These are phyloP conservation scores for Chiroxiphia lanceolata DNA, from an alignment of 2,797 vertebrate species.

Conservation along the genomic window DNA sequence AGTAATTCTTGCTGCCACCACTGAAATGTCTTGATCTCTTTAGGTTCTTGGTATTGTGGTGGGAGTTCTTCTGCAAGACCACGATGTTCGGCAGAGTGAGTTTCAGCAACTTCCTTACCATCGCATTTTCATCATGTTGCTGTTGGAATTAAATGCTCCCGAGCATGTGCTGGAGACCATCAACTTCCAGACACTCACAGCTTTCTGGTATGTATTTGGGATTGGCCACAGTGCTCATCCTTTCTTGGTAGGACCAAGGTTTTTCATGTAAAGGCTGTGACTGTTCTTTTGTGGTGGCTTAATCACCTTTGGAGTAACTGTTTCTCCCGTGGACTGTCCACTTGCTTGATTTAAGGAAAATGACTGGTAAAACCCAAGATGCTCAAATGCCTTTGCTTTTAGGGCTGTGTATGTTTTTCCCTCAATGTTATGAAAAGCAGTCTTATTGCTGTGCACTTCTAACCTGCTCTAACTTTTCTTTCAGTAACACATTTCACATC, in stretches of 20 bases:
- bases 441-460: conserved; percentile 48
- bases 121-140: conserved; percentile 98
- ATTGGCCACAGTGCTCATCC: neutral
- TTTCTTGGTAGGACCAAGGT: neutral
- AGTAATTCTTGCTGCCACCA: neutral
- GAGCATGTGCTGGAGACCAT: conserved; percentile 98
- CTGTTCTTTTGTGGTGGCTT: conserved; percentile 5
- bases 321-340: neutral
- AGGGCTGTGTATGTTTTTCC: conserved; percentile 16
- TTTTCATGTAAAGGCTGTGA: neutral
- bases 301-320: neutral
- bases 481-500: conserved; percentile 99
- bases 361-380: neutral
- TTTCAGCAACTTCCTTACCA: conserved; percentile 98
- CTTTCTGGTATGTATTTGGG: conserved; percentile 88
- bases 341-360: conserved; percentile 3
- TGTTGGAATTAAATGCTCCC: conserved; percentile 96
- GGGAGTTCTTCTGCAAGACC: conserved; percentile 96
- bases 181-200: conserved; percentile 99
- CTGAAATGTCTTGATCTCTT: neutral
- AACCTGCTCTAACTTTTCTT: conserved; percentile 71
- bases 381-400: conserved; percentile 45
- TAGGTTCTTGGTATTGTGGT: conserved; percentile 98
- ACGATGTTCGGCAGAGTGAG: conserved; percentile 96
- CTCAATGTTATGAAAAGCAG: neutral